These are phyloP conservation scores for Agelastica alni DNA, from an alignment of 2,888 invertebrate genomes.

Conservation along the genomic window DNA sequence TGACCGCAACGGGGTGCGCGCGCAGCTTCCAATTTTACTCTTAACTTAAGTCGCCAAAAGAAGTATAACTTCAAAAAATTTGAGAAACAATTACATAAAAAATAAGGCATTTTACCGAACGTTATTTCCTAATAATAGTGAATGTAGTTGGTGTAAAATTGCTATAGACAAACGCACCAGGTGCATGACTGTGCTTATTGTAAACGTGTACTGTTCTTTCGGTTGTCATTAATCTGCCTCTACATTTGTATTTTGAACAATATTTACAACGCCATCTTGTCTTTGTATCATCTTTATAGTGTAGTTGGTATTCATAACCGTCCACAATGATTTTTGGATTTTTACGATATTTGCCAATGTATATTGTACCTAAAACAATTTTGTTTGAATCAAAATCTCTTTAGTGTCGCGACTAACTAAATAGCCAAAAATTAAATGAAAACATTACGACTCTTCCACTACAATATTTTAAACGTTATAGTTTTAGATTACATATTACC, in stretches of 20 bases:
- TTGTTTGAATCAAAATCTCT: not conserved
- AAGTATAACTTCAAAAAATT: no score
- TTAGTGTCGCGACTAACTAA: no score
- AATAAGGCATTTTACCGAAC: no score
- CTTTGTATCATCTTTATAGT: constrained; percentile 26
- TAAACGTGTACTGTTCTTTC: constrained; percentile 31
- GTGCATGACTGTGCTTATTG: constrained; percentile 26
- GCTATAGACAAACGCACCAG: not conserved
- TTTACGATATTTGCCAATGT: constrained; percentile 23
- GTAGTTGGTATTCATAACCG: constrained; percentile 30
- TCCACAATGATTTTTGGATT: constrained; percentile 39
- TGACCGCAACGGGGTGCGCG: no score
- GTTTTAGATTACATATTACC: no score
- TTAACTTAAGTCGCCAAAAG: no score
- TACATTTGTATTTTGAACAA: constrained; percentile 32
- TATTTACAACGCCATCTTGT: constrained; percentile 28
- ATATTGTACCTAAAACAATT: constrained; percentile 3
- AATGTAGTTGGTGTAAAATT: not conserved
- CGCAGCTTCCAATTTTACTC: no score
- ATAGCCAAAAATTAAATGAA: no score
- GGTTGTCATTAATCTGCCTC: constrained; percentile 25
- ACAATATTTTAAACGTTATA: no score
- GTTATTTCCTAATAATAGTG: not conserved
- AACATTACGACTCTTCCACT: no score
- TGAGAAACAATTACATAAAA: no score